Conservation (phyloP, 2,888 invertebrate genomes). For the Cacoxenus indagator region DNA sequence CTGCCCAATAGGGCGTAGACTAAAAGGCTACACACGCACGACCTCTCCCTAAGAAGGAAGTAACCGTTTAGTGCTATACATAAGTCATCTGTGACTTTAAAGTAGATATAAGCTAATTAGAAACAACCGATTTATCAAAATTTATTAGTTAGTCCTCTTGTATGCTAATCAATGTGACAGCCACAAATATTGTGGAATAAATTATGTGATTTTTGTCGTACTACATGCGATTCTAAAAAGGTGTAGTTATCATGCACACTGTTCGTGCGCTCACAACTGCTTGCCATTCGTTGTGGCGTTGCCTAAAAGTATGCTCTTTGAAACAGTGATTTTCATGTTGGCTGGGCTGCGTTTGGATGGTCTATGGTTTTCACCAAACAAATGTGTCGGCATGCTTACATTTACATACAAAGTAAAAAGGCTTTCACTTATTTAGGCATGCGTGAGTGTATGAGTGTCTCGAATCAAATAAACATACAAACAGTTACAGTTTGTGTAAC, state of each 20-base stretch:
- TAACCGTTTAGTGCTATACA: no score
- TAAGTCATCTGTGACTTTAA: no score
- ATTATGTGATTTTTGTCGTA: background rate
- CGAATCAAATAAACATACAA: background rate
- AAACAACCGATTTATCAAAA: no score
- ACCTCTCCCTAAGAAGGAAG: no score
- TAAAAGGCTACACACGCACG: no score
- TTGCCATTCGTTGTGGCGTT: conserved; percentile 36
- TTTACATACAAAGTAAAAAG: conserved; percentile 1
- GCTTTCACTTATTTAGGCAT: background rate
- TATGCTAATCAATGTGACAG: background rate
- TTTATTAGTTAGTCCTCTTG: no score
- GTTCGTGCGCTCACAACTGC: conserved; percentile 50
- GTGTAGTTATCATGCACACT: background rate
- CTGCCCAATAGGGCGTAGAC: no score
- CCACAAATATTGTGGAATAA: background rate
- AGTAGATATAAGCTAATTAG: no score
- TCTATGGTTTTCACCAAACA: background rate
- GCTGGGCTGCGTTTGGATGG: background rate
- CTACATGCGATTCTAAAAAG: background rate
- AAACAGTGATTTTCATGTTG: conserved; percentile 46
- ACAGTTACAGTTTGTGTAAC: background rate
- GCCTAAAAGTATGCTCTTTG: conserved; percentile 58
- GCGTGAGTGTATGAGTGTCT: background rate
- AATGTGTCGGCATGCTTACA: background rate